Base-by-base conservation (phyloP, 2,113 vertebrate genomes). In the Colossoma macropomum region DNA sequence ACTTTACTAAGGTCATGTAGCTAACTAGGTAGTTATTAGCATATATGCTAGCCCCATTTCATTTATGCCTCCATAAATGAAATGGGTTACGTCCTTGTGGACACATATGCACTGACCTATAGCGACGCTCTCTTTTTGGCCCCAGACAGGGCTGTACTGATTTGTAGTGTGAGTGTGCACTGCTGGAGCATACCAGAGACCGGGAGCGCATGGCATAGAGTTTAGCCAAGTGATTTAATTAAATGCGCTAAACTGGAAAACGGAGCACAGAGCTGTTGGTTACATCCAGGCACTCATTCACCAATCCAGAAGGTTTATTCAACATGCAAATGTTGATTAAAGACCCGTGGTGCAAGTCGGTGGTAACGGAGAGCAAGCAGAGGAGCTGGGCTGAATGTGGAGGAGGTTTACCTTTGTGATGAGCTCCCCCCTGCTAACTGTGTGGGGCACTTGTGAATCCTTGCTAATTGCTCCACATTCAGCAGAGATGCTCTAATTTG, bases 401-500 rank as follows among this genome's bases (percentile, higher is more conserved):
- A 23, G 48, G 28, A 23, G 63, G 4, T 32, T 52, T 83, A 77
- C 63, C 65, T 82, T 34, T 68, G 32, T 30, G 52, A 2, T 1
- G n/a, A 56, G 25, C 48, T 63, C 48, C 50, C 54, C 50, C 48
- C 16, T 8, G 41, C 30, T 34, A 19, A 74, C 60, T 30, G 74
- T 71, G 38, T 65, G 75, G 59, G 25, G 52, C 27, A 30, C 41
- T 63, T 62, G 16, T 73, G 34, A 74, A 77, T 74, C 21, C 62
- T 16, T 5, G 38, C 54, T 78, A 78, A 81, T 77, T 80, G 74
- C 60, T 70, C 11, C 45, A 52, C 41, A 78, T 81, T 75, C 54
- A 77, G 69, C 68, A 54, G 17, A 60, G 30, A 74, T 72, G 48
- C 66, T 84, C 7, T 84, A 63, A 84, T 84, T 78, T 32, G 30